Conservation (phyloP, 1,140 invertebrate species). For the Drosophila santomea region DNA sequence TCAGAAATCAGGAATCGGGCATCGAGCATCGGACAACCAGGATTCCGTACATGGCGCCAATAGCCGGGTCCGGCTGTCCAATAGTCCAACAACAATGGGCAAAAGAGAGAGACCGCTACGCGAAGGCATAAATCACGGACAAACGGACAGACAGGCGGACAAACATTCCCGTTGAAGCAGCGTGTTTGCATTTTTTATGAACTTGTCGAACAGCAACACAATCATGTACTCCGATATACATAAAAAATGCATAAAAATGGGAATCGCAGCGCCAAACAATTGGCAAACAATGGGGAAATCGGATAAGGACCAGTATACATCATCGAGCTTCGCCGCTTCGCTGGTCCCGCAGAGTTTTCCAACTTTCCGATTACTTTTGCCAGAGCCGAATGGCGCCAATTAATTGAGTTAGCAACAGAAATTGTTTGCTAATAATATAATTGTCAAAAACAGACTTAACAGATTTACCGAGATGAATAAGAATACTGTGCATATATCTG, state of each 20-base stretch:
- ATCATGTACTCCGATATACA: slow-evolving; percentile 75
- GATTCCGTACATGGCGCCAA: slow-evolving; percentile 26
- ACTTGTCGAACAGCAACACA: slow-evolving; percentile 75
- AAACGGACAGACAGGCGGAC: slow-evolving; percentile 7
- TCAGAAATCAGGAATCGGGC: slow-evolving; percentile 26
- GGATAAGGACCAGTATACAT: slow-evolving; percentile 25
- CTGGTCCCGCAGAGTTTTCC: slow-evolving; percentile 10
- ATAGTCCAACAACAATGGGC: slow-evolving; percentile 44
- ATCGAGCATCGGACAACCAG: slow-evolving; percentile 9
- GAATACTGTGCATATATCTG: too few relatives aligned
- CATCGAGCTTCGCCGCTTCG: slow-evolving; percentile 11
- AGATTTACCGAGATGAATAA: too few relatives aligned
- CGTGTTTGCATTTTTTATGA: slow-evolving; percentile 79
- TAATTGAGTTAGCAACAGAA: neutral
- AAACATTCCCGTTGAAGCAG: slow-evolving; percentile 63
- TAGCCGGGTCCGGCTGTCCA: slow-evolving; percentile 1
- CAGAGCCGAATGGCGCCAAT: neutral
- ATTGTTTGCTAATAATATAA: neutral
- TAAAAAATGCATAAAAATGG: slow-evolving; percentile 75
- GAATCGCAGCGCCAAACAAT: slow-evolving; percentile 42
- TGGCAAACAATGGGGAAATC: slow-evolving; percentile 53
- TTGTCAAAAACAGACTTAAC: too few relatives aligned
- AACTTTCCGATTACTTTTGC: slow-evolving; percentile 22
- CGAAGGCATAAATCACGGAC: slow-evolving; percentile 63
- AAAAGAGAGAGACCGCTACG: slow-evolving; percentile 32